phyloP scores from a whole-genome alignment of 2,797 vertebrate species.

The Carcharodon carcharias region DNA sequence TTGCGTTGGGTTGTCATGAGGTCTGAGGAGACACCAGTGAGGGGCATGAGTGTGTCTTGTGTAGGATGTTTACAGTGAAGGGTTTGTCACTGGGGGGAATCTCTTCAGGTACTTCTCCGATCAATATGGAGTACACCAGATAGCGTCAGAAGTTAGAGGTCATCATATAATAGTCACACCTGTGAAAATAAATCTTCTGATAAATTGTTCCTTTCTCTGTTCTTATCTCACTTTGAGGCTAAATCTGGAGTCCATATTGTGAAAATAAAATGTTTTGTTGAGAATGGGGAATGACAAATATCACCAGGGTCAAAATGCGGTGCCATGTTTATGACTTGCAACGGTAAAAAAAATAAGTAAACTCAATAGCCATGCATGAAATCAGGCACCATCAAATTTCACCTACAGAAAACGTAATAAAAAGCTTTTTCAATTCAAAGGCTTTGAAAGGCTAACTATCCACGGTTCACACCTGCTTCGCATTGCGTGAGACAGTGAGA shows the following conservation, averaged over 20 bases:
- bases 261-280: not conserved
- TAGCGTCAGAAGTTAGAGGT: not conserved
- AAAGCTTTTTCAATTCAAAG: not conserved
- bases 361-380: slow-evolving; percentile 3
- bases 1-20: not conserved
- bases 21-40: not conserved
- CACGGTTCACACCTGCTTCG: not conserved
- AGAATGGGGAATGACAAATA: not conserved
- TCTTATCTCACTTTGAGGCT: not conserved
- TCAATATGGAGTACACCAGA: not conserved
- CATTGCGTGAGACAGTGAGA: not conserved
- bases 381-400: not conserved
- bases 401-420: not conserved
- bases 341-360: not conserved
- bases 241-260: not conserved
- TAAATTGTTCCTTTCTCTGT: not conserved
- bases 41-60: not conserved
- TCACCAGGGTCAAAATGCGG: not conserved
- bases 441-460: not conserved
- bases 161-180: not conserved
- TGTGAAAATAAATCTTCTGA: not conserved
- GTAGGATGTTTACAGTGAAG: not conserved
- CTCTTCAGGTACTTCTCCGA: not conserved
- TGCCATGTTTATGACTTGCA: not conserved
- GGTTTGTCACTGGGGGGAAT: not conserved